A percentile compares a stretch with the other conserved stretches of the same genome.
phyloP scores from a whole-genome alignment of 2,113 vertebrate species.

The Hiodon tergisus region DNA sequence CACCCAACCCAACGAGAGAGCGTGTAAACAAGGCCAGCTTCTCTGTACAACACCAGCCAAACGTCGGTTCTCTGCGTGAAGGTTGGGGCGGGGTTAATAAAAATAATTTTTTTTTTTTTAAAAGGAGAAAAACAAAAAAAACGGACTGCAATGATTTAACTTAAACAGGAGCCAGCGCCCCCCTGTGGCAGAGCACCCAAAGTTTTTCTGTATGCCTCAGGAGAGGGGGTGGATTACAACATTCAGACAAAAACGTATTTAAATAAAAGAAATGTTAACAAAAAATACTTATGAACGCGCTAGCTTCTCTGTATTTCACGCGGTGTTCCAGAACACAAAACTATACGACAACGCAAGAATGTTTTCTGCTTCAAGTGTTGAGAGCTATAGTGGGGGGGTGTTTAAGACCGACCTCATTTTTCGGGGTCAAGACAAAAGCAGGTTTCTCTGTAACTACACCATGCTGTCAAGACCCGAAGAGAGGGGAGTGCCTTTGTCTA shows the following conservation, averaged over 20 bases:
- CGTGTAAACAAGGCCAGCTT: slow-evolving; percentile 86
- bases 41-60: slow-evolving; percentile 94
- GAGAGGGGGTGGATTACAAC: slow-evolving; percentile 41
- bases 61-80: slow-evolving; percentile 40
- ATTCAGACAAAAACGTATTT: slow-evolving; percentile 35
- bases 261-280: slow-evolving; percentile 9
- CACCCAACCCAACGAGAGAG: slow-evolving; percentile 38
- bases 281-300: slow-evolving; percentile 58
- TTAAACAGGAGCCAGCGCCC: slow-evolving; percentile 49
- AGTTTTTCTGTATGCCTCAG: slow-evolving; percentile 20
- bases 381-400: slow-evolving; percentile 10
- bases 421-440: slow-evolving; percentile 43
- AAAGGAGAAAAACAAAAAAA: slow-evolving; percentile 32
- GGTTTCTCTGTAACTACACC: slow-evolving; percentile 80
- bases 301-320: slow-evolving; percentile 70
- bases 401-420: slow-evolving; percentile 21
- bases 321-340: slow-evolving; percentile 64
- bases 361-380: too few relatives aligned
- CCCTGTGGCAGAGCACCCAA: slow-evolving; percentile 44
- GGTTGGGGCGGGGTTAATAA: background rate
- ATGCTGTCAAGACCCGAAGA: slow-evolving; percentile 44
- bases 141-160: slow-evolving; percentile 33
- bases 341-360: slow-evolving; percentile 18
- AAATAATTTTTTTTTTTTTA: background rate
- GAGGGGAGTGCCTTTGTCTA: slow-evolving; percentile 57